Base-by-base conservation (phyloP, 2,888 invertebrate genomes). In the Cremastinae sp. region DNA sequence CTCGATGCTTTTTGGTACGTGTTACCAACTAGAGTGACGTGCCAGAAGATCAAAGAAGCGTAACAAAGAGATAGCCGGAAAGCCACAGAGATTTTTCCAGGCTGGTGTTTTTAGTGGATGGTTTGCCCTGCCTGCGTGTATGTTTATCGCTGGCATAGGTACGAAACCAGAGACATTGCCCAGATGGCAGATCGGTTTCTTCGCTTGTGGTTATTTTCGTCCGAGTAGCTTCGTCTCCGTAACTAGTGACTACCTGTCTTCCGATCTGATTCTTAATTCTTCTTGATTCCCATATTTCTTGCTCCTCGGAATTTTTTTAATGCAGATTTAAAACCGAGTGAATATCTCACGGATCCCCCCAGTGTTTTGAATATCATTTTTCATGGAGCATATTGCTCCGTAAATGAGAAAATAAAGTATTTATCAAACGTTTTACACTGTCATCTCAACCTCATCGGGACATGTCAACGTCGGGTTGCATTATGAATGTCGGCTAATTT, bases 401-500 rank as follows among this genome's bases (percentile, higher is more conserved):
- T 47, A 51, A 51, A 74, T 55, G 51, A 35, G 73, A 66, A 45
- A 78, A 62, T 68, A 47, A 53, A 68, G 72, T 83, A 81, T 85
- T 86, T 85, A 84, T 82, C 82, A 80, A 80, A 78, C 82, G 81
- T 88, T 87, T 87, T 84, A 87, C 87, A 85, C 84, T 86, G 88
- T 88, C 88, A 88, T 89, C 87, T 85, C 85, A 83, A 84, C 83
- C 81, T 85, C 82, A 85, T 85, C 83, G 78, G 76, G 79, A 82
- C 84, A 3, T 85, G 85, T 86, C 86, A 85, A 85, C 88, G 84
- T 76, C 58, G 81, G 75, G 80, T 61, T 85, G 83, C 81, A 88
- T 89, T 88, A 89, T 88, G 84, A 88, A 89, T 87, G 88, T 82
- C 80, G 85, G 86, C 85, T 86, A 88, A 89, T 89, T 89, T 88